Evolutionary conservation across 2,888 invertebrate species (phyloP).

Genomic region (Gymnoscelis rufifasciata): DNA sequence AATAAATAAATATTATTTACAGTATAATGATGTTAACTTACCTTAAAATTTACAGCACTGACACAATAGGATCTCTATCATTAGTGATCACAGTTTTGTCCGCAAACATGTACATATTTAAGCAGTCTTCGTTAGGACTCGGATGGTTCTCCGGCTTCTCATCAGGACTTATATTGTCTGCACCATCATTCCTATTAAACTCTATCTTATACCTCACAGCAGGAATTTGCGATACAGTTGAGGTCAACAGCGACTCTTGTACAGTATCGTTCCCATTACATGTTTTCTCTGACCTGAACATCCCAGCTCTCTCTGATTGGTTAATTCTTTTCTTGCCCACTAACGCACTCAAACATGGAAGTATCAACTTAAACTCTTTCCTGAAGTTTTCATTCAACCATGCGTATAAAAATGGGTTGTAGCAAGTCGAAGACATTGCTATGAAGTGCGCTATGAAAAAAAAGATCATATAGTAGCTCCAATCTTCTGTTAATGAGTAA

Average conservation of each 20-base stretch:
- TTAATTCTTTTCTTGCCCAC: conserved; percentile 65
- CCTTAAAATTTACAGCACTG: conserved; percentile 59
- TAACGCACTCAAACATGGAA: conserved; percentile 80
- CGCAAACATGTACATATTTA: conserved; percentile 74
- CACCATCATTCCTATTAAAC: conserved; percentile 57
- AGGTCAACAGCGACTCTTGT: conserved; percentile 67
- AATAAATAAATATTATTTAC: neutral
- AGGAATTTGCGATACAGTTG: conserved; percentile 65
- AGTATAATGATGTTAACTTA: conserved; percentile 37
- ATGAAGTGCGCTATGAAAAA: conserved; percentile 91
- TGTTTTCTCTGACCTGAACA: conserved; percentile 69
- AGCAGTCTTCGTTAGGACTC: conserved; percentile 68
- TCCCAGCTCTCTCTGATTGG: conserved; percentile 67
- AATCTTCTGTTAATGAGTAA: conserved; percentile 79
- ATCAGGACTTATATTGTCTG: conserved; percentile 67
- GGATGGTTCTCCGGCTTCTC: conserved; percentile 65
- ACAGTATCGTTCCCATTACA: conserved; percentile 73
- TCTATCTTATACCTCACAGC: conserved; percentile 70
- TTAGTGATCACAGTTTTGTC: conserved; percentile 64
- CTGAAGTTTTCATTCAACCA: conserved; percentile 97
- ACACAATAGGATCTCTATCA: conserved; percentile 71
- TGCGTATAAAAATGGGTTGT: conserved; percentile 96
- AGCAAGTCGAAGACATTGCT: conserved; percentile 96
- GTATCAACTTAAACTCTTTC: conserved; percentile 90
- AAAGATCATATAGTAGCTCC: conserved; percentile 85